Conservation (phyloP, 2,888 invertebrate species). For the Drosophila austrosaltans region DNA sequence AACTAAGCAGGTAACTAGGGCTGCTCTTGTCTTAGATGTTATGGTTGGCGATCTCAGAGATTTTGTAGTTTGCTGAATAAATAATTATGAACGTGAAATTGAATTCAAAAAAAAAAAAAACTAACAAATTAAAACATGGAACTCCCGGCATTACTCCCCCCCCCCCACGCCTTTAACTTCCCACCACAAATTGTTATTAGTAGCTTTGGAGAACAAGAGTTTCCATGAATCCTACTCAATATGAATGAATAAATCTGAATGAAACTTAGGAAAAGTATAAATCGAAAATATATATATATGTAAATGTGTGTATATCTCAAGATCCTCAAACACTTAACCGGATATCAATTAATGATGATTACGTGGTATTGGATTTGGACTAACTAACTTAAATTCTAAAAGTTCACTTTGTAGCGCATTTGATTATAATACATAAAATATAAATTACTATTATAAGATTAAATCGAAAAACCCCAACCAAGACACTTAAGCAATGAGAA, state of each 20-base stretch:
- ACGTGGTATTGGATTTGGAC: neutral
- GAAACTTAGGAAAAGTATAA: neutral
- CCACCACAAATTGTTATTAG: no score
- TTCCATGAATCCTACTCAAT: no score
- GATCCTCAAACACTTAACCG: conserved; percentile 25
- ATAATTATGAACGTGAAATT: conserved; percentile 14
- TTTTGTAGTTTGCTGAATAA: conserved; percentile 9
- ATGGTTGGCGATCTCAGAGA: conserved; percentile 65
- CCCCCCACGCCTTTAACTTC: no score
- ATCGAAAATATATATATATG: conserved; percentile 7
- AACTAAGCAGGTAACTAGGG: conserved; percentile 74
- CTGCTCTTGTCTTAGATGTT: conserved; percentile 73
- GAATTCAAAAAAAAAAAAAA: neutral
- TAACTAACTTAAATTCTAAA: conserved; percentile 58
- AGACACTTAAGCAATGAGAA: neutral
- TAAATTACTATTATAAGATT: neutral
- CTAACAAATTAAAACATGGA: conserved; percentile 4
- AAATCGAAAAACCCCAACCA: conserved; percentile 39
- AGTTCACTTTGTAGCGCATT: conserved; percentile 73
- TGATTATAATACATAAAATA: conserved; percentile 36
- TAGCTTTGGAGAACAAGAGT: no score
- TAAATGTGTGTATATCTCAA: conserved; percentile 8
- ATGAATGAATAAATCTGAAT: neutral
- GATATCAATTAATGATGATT: conserved; percentile 34
- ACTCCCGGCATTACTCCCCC: neutral